Conservation (phyloP, 2,888 invertebrate genomes). For the Phorcus lineatus region DNA sequence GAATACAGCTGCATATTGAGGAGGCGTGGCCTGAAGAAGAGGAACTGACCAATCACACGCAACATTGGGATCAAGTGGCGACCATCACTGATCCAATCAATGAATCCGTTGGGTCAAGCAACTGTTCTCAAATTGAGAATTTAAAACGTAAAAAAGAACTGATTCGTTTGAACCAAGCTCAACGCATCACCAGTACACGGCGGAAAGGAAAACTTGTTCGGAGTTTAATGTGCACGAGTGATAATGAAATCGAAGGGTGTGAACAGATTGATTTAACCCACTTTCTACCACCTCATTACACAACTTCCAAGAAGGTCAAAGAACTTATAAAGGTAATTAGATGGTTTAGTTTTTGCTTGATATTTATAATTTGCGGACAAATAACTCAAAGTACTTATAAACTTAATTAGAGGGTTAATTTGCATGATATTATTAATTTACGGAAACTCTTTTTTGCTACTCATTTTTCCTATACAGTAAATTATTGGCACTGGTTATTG, state of each 20-base stretch:
- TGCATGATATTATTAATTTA: too few species aligned
- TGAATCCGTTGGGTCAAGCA: constrained; percentile 29
- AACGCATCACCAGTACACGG: constrained; percentile 63
- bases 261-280: constrained; percentile 75
- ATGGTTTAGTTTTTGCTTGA: too few species aligned
- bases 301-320: constrained; percentile 79
- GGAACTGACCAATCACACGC: constrained; percentile 25
- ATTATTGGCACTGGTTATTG: too few species aligned
- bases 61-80: neutral
- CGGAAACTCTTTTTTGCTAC: too few species aligned
- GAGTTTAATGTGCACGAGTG: constrained; percentile 67
- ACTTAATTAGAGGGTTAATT: too few species aligned
- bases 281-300: constrained; percentile 80
- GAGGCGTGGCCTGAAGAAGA: constrained; percentile 73
- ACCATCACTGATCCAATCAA: constrained; percentile 10
- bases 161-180: constrained; percentile 61
- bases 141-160: constrained; percentile 66
- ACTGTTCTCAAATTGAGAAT: constrained; percentile 61
- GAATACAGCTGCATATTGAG: constrained; percentile 81
- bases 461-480: too few species aligned
- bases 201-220: constrained; percentile 64
- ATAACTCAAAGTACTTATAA: too few species aligned
- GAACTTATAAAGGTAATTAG: constrained; percentile 80
- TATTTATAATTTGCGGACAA: too few species aligned
- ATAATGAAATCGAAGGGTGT: constrained; percentile 59